Evolutionary conservation across 2,113 vertebrate genomes (phyloP), one percentile per base, ranked within the genome.

Genomic region (Mus spicilegus): DNA sequence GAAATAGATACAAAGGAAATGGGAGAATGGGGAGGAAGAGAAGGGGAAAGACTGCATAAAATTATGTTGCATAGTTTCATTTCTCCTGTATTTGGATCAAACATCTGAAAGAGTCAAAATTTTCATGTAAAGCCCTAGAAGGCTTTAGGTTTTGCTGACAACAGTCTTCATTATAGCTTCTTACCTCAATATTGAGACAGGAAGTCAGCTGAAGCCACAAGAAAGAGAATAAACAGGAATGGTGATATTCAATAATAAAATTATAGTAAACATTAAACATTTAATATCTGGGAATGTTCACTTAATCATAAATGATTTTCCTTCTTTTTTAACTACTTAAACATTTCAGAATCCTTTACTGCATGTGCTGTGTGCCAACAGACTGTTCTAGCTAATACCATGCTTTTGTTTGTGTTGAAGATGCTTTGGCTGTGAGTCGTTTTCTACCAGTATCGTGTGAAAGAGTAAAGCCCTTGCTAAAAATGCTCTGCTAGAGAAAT

Each of bases 251-350:
- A 80, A 30, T 39, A 24, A 63, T 63, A 80, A 3, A 56, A 16
- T 82, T 63, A 19, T 82, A 90, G 36, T 13, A 22, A 16, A 65
- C 11, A 56, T 2, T 67, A 36, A 80, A 86, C 56, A 76, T 86
- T 26, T 30, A 81, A 46, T 70, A 87, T 94, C 16, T 51, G 78
- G n/a, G 93, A 56, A 91, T 86, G 39, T 70, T 81, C 30, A 88
- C 19, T 2, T 75, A 28, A 28, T 93, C 26, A 81, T 39, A 22
- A 75, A 90, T 14, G 76, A 56, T 85, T 82, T 95, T 65, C 2
- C 67, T 91, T 11, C 58, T 20, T 87, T 67, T 86, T 91, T 13
- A 72, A 51, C 16, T 82, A 70, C 24, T 89, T 63, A 49, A 82
- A 89, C 75, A 51, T 69, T 89, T 89, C 2, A 72, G 26, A 49